Conservation (phyloP, 2,113 vertebrate genomes). For the Amphiprion percula region DNA sequence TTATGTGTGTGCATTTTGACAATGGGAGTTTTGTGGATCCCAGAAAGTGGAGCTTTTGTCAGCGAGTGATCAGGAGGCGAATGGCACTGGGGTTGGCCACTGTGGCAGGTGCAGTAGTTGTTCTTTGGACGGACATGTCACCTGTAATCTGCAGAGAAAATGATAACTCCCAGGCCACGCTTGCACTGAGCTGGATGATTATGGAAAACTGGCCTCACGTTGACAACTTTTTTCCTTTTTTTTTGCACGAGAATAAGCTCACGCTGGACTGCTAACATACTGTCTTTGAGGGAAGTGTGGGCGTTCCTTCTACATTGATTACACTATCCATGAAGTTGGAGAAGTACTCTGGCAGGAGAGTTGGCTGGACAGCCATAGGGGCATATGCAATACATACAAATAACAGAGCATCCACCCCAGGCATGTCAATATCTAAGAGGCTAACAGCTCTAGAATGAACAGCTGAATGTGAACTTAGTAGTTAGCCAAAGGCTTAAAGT, state of each 20-base stretch:
- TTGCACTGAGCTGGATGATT: conserved; percentile 33
- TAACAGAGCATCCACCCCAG: conserved; percentile 63
- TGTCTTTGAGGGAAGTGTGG: conserved; percentile 72
- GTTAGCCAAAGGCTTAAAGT: conserved; percentile 70
- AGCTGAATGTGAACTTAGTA: conserved; percentile 62
- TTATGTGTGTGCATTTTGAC: conserved; percentile 5
- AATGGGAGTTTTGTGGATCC: conserved; percentile 4
- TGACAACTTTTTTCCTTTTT: conserved; percentile 25
- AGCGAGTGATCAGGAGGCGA: conserved; percentile 13
- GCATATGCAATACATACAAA: conserved; percentile 49
- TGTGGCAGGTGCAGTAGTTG: conserved; percentile 45
- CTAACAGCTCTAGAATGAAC: conserved; percentile 53
- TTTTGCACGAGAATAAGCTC: conserved; percentile 44
- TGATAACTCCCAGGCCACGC: conserved; percentile 14
- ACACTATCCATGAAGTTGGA: conserved; percentile 55
- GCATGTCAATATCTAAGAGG: conserved; percentile 75
- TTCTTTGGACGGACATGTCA: conserved; percentile 35
- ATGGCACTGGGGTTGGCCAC: conserved; percentile 1
- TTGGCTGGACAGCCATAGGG: conserved; percentile 63
- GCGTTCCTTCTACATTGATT: conserved; percentile 73
- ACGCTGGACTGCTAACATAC: conserved; percentile 32
- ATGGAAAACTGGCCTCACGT: conserved; percentile 32
- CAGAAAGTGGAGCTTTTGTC: conserved; percentile 26
- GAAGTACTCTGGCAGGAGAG: conserved; percentile 67
- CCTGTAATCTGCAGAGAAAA: conserved; percentile 30